phyloP scores from a whole-genome alignment of 2,888 invertebrate species.

The Gari tellinella region DNA sequence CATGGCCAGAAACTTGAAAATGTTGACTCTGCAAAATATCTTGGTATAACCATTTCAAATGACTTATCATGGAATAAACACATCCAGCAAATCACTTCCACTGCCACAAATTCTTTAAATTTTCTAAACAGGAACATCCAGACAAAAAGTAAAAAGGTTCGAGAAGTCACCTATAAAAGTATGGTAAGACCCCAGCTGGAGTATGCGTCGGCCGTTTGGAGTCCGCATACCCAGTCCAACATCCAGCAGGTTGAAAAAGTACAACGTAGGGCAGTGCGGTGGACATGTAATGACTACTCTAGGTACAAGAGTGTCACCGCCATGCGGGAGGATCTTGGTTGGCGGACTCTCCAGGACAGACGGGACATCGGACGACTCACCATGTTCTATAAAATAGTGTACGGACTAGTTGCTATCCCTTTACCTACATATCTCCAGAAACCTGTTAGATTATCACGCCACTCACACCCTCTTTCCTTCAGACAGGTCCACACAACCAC shows the following conservation, averaged over 20 bases:
- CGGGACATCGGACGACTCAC: slow-evolving; percentile 3
- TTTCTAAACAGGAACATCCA: slow-evolving; percentile 15
- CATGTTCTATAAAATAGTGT: slow-evolving; percentile 9
- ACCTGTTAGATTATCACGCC: neutral
- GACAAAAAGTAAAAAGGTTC: slow-evolving; percentile 6
- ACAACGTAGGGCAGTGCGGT: slow-evolving; percentile 11
- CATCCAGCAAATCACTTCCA: slow-evolving; percentile 4
- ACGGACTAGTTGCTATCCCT: slow-evolving; percentile 7
- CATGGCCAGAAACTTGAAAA: slow-evolving; percentile 13
- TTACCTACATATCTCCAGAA: slow-evolving; percentile 7
- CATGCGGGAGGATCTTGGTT: slow-evolving; percentile 9
- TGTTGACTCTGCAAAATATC: slow-evolving; percentile 16
- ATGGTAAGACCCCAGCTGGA: slow-evolving; percentile 18
- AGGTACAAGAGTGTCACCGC: slow-evolving; percentile 1
- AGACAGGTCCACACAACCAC: slow-evolving; percentile 13
- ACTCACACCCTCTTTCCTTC: slow-evolving; percentile 1
- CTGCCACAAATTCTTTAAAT: slow-evolving; percentile 9
- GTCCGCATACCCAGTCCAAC: neutral
- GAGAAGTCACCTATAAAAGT: slow-evolving; percentile 5
- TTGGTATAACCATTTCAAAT: slow-evolving; percentile 26
- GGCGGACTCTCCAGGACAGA: slow-evolving; percentile 9
- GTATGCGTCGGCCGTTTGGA: slow-evolving; percentile 8
- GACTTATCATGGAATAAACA: slow-evolving; percentile 22
- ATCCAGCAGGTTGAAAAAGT: slow-evolving; percentile 8
- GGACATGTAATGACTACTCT: slow-evolving; percentile 3